These are phyloP conservation scores for Brienomyrus longianalis DNA, from an alignment of 2,113 vertebrate species.

Conservation along the genomic window DNA sequence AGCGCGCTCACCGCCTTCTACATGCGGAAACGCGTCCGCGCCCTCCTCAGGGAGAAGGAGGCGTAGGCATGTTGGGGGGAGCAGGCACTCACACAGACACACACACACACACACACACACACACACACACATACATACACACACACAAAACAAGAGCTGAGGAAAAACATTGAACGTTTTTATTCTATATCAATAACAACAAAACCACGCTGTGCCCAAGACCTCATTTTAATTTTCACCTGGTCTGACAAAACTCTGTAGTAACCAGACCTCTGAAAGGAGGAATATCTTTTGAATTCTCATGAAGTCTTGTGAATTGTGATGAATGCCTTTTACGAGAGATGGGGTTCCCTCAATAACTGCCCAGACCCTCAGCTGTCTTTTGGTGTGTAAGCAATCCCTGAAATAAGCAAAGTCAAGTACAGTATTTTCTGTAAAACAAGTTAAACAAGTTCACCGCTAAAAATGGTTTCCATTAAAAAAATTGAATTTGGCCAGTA, in stretches of 20 bases:
- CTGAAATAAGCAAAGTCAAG: background rate
- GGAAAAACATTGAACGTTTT: background rate
- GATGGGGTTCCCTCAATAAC: background rate
- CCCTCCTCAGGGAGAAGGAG: slow-evolving; percentile 65
- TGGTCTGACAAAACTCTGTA: background rate
- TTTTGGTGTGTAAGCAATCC: background rate
- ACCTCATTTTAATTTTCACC: background rate
- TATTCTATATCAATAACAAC: background rate
- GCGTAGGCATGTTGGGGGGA: slow-evolving; percentile 44
- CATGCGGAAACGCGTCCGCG: slow-evolving; percentile 69
- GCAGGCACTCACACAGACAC: background rate
- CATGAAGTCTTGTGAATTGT: background rate
- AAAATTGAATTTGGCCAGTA: background rate
- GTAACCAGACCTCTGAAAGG: background rate
- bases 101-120: background rate
- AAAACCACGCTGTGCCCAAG: background rate
- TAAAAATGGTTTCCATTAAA: background rate
- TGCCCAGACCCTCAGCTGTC: background rate
- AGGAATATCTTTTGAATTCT: background rate
- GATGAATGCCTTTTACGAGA: background rate
- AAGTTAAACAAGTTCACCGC: background rate
- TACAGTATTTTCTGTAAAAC: background rate
- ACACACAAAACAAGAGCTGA: background rate
- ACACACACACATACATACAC: background rate
- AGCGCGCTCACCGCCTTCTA: slow-evolving; percentile 73